Base-by-base conservation (phyloP, 2,888 invertebrate species). In the Epirrhoe alternata region DNA sequence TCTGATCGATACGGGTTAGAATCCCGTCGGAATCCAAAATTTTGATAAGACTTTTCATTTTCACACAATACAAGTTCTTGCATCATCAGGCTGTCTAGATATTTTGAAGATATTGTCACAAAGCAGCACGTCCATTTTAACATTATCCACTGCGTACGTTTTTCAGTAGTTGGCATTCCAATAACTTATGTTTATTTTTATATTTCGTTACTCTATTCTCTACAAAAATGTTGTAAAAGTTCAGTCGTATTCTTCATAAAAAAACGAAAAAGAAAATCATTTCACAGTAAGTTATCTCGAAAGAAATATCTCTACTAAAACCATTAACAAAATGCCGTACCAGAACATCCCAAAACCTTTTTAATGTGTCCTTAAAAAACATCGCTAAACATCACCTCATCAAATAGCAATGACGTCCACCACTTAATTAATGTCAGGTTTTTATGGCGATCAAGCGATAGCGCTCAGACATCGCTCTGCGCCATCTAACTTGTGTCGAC, bases 391-490 rank as follows among this genome's bases (percentile, higher is more conserved):
- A 68, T 54, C 56, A 57, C 58, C 64, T 68, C 68, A 65, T 62
- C 66, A 68, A 62, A 68, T 64, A 67, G 68, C 64, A 69, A 60
- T 61, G 67, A 63, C 57, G 49, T 66, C 45, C 50, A 69, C 72
- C 79, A 80, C 78, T 84, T 87, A 88, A 92, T 90, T 89, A 91
- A 92, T 92, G 90, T 87, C 77, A 70, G 73, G 72, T 83, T 85
- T 88, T 86, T 78, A 77, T 74, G 76, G 69, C 68, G 78, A 79
- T 82, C 73, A 67, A 71, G 63, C 68, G 83, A 86, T 86, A 85
- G 77, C 72, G 60, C 73, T 80, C 89, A 90, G 92, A 91, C 92
- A 90, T 92, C 91, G 89, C 90, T 87, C 86, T 80, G 77, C 74
- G 80, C 79, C 83, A 79, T 80, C 84, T 87, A 89, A 88, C 87